Evolutionary conservation across 1,140 invertebrate species (phyloP).

Genomic region (Atta colombica): DNA sequence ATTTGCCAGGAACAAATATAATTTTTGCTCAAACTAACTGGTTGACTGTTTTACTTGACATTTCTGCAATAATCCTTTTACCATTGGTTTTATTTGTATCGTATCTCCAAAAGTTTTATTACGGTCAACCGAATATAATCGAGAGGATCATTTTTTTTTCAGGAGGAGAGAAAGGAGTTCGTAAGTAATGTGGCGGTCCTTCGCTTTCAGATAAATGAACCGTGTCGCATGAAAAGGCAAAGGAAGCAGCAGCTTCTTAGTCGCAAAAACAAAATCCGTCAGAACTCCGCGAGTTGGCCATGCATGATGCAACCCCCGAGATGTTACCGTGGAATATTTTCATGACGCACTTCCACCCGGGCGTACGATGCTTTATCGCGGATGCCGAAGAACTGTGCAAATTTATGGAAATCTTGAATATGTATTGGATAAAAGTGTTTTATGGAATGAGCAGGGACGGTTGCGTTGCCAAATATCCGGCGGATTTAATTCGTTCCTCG

Average conservation of each 20-base stretch:
- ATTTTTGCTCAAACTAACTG: conserved; percentile 28
- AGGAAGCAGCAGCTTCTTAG: conserved; percentile 45
- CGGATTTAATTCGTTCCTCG: conserved; percentile 52
- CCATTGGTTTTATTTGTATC: conserved; percentile 7
- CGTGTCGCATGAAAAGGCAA: conserved; percentile 19
- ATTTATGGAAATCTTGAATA: conserved; percentile 64
- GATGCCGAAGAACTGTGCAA: conserved; percentile 25
- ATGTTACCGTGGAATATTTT: conserved; percentile 38
- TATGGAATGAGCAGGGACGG: conserved; percentile 29
- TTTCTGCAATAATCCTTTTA: conserved; percentile 52
- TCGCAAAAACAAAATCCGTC: conserved; percentile 62
- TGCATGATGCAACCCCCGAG: conserved; percentile 1
- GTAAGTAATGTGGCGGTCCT: conserved; percentile 54
- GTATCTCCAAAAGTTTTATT: conserved; percentile 43
- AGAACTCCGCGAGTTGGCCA: conserved; percentile 19
- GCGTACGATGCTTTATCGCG: conserved; percentile 40
- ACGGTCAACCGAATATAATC: conserved; percentile 33
- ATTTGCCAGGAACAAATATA: conserved; percentile 2
- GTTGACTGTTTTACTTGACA: conserved; percentile 11
- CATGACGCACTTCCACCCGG: conserved; percentile 25
- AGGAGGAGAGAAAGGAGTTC: conserved; percentile 21
- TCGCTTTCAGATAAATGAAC: conserved; percentile 42
- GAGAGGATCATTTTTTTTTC: conserved; percentile 47
- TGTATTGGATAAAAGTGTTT: conserved; percentile 63
- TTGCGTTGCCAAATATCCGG: conserved; percentile 55